These are phyloP conservation scores for Caenorhabditis virilis DNA, from an alignment of 2,888 invertebrate genomes.

Conservation along the genomic window DNA sequence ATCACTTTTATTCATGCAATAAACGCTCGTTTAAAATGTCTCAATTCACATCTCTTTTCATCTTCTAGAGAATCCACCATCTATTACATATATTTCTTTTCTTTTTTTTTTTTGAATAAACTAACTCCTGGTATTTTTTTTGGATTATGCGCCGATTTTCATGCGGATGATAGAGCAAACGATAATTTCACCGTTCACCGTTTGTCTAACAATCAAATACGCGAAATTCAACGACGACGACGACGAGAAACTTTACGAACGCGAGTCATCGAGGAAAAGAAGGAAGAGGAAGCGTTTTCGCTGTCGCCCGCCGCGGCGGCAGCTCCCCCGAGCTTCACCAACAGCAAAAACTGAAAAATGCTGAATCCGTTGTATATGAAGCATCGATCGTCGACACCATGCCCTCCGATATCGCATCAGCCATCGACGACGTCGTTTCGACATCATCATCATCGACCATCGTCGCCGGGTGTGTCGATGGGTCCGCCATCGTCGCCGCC, in stretches of 20 bases:
- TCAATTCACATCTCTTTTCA: too few species aligned
- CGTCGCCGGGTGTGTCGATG: conserved; percentile 34
- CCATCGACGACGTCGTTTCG: conserved; percentile 24
- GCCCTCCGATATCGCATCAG: conserved; percentile 24
- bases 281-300: conserved; percentile 1
- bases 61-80: too few species aligned
- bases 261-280: conserved; percentile 11
- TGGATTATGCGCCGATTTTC: conserved; percentile 25
- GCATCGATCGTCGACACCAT: conserved; percentile 45
- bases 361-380: conserved; percentile 50
- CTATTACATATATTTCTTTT: too few species aligned
- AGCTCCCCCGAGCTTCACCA: neutral
- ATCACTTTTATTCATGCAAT: too few species aligned
- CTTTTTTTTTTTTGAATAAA: neutral
- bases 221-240: too few species aligned
- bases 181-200: too few species aligned
- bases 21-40: too few species aligned
- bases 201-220: too few species aligned
- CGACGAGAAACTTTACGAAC: too few species aligned
- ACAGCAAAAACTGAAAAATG: conserved; percentile 22
- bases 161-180: conserved; percentile 37
- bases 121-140: too few species aligned
- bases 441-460: conserved; percentile 27
- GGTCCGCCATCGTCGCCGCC: conserved; percentile 51
- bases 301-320: neutral